These are phyloP conservation scores for Taenioides sp. DNA, from an alignment of 2,797 vertebrate species.

Conservation along the genomic window DNA sequence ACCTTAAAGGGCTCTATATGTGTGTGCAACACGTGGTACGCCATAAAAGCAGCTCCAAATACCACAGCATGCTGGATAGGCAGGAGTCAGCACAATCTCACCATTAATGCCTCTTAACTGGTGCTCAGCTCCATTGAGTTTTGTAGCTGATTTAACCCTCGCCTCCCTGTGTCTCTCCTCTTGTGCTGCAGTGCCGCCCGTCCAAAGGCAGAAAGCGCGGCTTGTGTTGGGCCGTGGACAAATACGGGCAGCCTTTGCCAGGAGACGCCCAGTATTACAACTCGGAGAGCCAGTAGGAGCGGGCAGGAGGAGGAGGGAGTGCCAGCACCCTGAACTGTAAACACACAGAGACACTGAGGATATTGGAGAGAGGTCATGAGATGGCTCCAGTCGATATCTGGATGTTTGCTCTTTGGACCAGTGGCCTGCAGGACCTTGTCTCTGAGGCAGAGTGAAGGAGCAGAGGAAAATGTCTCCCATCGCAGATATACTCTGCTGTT, in stretches of 20 bases:
- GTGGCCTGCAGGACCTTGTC: constrained; percentile 63
- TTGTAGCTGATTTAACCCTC: constrained; percentile 35
- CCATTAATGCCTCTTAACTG: constrained; percentile 69
- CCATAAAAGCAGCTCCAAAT: constrained; percentile 76
- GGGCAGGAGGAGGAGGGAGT: constrained; percentile 38
- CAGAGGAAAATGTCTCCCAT: constrained; percentile 42
- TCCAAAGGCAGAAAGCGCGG: constrained; percentile 94
- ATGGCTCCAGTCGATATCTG: constrained; percentile 64
- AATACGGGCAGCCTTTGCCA: constrained; percentile 90
- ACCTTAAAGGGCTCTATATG: constrained; percentile 77
- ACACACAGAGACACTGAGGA: constrained; percentile 68
- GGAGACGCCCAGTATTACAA: constrained; percentile 86
- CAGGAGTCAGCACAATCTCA: constrained; percentile 70
- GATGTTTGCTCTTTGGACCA: constrained; percentile 69
- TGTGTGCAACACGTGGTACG: constrained; percentile 77
- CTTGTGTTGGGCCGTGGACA: constrained; percentile 97
- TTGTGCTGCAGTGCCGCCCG: constrained; percentile 85
- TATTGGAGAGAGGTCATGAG: constrained; percentile 68
- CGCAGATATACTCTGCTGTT: constrained; percentile 39
- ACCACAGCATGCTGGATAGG: constrained; percentile 65
- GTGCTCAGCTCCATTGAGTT: constrained; percentile 58
- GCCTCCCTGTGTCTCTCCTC: constrained; percentile 22
- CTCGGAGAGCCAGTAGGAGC: constrained; percentile 77
- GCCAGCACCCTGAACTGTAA: constrained; percentile 60
- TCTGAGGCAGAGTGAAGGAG: constrained; percentile 50